A percentile compares a stretch with the other conserved stretches of the same genome.
These are phyloP conservation scores for Nematolebias whitei DNA, from an alignment of 2,113 vertebrate genomes.

Conservation along the genomic window DNA sequence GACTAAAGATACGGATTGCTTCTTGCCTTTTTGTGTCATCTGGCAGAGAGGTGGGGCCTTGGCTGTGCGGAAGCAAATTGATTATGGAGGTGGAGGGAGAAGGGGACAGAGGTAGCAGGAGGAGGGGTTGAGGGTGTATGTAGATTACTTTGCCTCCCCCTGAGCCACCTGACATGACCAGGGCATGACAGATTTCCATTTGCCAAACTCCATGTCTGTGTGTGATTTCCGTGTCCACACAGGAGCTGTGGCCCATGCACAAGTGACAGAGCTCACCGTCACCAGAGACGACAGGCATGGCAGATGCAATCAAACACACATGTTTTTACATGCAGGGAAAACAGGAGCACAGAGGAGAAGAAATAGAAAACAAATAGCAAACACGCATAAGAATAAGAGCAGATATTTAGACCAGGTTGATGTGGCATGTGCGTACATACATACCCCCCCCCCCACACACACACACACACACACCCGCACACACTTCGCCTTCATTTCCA, in stretches of 20 bases:
- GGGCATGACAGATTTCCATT: slow-evolving; percentile 82
- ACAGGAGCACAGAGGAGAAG: slow-evolving; percentile 42
- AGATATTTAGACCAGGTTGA: slow-evolving; percentile 21
- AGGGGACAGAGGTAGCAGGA: slow-evolving; percentile 28
- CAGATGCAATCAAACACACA: slow-evolving; percentile 83
- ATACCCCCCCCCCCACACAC: too few relatives aligned
- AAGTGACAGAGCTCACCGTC: slow-evolving; percentile 36
- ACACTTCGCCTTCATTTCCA: slow-evolving; percentile 72
- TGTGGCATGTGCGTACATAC: too few relatives aligned
- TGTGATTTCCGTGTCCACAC: slow-evolving; percentile 68
- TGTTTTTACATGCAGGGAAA: slow-evolving; percentile 59
- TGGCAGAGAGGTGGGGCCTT: slow-evolving; percentile 32
- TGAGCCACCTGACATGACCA: slow-evolving; percentile 75
- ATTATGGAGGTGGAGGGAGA: slow-evolving; percentile 65
- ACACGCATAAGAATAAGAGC: slow-evolving; percentile 12
- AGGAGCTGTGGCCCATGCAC: slow-evolving; percentile 57
- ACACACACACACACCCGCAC: slow-evolving; percentile 77
- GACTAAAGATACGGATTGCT: slow-evolving; percentile 76
- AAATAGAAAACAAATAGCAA: slow-evolving; percentile 22
- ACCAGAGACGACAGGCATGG: slow-evolving; percentile 58
- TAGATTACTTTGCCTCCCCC: slow-evolving; percentile 78
- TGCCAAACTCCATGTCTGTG: slow-evolving; percentile 36
- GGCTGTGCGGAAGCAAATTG: slow-evolving; percentile 75
- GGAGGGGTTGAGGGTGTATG: slow-evolving; percentile 64
- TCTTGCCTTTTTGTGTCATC: slow-evolving; percentile 71